Conservation (phyloP, 2,113 vertebrate species). For the Mungos mungo region DNA sequence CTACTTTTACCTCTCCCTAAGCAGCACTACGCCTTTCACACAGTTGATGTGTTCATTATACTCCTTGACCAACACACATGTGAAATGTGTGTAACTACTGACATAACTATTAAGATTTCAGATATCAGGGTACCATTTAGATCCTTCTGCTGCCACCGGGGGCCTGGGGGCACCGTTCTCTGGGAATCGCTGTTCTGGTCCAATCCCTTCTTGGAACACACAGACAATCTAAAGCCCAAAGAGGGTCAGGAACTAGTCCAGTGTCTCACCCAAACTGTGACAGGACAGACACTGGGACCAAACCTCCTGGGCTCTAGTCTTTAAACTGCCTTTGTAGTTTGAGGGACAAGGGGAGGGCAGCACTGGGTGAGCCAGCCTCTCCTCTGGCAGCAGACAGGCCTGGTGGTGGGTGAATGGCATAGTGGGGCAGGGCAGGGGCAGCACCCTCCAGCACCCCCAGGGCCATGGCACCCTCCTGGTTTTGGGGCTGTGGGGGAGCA, state of each 20-base stretch:
- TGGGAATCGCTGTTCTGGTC: background rate
- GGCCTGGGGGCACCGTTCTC: background rate
- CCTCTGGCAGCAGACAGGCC: background rate
- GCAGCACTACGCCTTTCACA: background rate
- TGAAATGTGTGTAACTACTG: background rate
- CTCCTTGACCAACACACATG: background rate
- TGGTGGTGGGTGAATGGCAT: background rate
- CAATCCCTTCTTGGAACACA: background rate
- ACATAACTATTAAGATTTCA: background rate
- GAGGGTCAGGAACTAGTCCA: background rate
- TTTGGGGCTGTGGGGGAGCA: background rate
- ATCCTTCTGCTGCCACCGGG: background rate
- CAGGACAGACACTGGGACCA: background rate
- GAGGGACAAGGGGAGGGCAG: background rate
- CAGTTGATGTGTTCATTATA: background rate
- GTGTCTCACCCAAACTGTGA: background rate
- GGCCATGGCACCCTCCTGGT: background rate
- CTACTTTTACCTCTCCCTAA: background rate
- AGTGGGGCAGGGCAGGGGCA: background rate
- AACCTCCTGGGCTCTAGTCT: background rate
- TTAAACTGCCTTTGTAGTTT: background rate
- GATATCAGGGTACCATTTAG: background rate
- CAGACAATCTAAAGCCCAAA: background rate
- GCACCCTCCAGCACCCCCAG: background rate
- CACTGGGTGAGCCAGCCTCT: background rate